Evolutionary conservation across 2,113 vertebrate species (phyloP).

Genomic region (Callionymus lyra): DNA sequence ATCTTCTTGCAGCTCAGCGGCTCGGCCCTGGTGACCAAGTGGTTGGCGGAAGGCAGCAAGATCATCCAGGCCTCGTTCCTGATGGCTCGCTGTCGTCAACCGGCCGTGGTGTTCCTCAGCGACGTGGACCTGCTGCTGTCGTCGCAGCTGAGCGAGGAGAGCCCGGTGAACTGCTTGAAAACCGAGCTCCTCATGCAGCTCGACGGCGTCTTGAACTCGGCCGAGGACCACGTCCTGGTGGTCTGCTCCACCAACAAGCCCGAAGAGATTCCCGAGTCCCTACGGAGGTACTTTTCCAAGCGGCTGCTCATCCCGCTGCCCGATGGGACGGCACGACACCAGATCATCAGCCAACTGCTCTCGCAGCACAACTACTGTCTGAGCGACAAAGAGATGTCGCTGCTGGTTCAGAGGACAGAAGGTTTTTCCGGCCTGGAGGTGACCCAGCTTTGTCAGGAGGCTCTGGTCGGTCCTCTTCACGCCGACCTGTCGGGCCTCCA

Average conservation of each 20-base stretch:
- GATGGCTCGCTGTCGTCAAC: conserved; percentile 92
- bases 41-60: conserved; percentile 91
- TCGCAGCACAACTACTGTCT: conserved; percentile 99
- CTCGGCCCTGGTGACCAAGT: conserved; percentile 90
- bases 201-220: conserved; percentile 86
- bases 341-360: conserved; percentile 98
- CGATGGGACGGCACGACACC: conserved; percentile 91
- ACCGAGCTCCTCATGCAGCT: conserved; percentile 95
- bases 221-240: conserved; percentile 93
- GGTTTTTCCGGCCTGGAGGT: conserved; percentile 95
- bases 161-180: conserved; percentile 88
- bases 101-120: conserved; percentile 92
- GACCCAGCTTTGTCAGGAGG: conserved; percentile 94
- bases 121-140: conserved; percentile 93
- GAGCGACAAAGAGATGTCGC: conserved; percentile 95
- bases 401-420: conserved; percentile 96
- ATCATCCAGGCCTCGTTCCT: conserved; percentile 93
- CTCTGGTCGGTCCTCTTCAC: conserved; percentile 85
- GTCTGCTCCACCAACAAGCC: conserved; percentile 98
- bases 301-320: conserved; percentile 96
- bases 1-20: conserved; percentile 86
- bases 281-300: conserved; percentile 97
- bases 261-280: conserved; percentile 93
- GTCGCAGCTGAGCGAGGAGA: conserved; percentile 86
- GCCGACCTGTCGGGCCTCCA: conserved; percentile 89